A percentile compares a stretch with the other conserved stretches of the same genome.
These are phyloP conservation scores for Neogobius melanostomus DNA, from an alignment of 2,113 vertebrate species.

Conservation along the genomic window DNA sequence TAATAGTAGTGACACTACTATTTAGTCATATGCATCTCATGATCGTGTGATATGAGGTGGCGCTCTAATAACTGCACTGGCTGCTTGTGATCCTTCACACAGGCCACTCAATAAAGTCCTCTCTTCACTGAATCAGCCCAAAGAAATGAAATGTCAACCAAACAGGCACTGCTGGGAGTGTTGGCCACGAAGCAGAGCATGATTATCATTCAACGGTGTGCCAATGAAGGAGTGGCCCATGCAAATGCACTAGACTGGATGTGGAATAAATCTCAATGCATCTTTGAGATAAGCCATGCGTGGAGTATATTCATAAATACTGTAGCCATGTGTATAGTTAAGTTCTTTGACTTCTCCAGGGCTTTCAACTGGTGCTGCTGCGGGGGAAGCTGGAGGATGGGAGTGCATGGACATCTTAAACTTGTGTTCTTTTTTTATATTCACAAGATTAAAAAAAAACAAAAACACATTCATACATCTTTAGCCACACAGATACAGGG, in stretches of 20 bases:
- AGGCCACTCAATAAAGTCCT: constrained; percentile 30
- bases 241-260: constrained; percentile 38
- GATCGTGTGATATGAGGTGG: constrained; percentile 12
- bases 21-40: constrained; percentile 8
- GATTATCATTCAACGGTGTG: constrained; percentile 45
- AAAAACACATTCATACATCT: not conserved
- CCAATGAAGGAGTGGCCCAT: constrained; percentile 28
- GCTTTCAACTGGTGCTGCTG: too few species aligned
- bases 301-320: constrained; percentile 1
- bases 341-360: too few species aligned
- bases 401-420: too few species aligned
- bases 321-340: too few species aligned
- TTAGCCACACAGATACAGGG: not conserved
- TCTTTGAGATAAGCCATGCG: constrained; percentile 8
- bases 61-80: constrained; percentile 19
- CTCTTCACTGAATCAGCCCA: constrained; percentile 27
- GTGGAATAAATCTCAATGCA: constrained; percentile 44
- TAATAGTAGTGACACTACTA: too few species aligned
- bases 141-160: constrained; percentile 43
- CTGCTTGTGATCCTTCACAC: constrained; percentile 35
- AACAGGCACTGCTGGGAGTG: constrained; percentile 20
- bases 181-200: constrained; percentile 13
- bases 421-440: too few species aligned
- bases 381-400: too few species aligned
- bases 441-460: not conserved